Base-by-base conservation (phyloP, 2,797 vertebrate species). In the Anomalospiza imberbis region DNA sequence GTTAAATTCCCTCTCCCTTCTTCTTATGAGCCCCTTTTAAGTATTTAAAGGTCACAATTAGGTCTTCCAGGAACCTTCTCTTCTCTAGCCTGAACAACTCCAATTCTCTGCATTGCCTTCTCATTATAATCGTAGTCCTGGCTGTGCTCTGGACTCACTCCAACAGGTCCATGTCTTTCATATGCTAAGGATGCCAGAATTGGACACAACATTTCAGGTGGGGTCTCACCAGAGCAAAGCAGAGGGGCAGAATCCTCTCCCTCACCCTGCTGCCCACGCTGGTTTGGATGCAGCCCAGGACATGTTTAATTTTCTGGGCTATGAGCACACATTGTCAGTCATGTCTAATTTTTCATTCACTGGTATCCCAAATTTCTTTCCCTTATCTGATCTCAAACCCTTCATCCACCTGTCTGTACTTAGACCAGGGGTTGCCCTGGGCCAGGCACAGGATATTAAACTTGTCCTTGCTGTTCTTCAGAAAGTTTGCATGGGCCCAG, bases 251-350 rank as follows among this genome's bases (percentile, higher is more conserved):
- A 70, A 65, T 65, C 12, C 7, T 5, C 13, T 76, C 10, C 6
- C 18, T 40, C 7, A 1, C 9, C 12, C 6, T 26, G 8, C 31
- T 80, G 17, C 4, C 19, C 18, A 25, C 0, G 0, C 5, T 60
- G 28, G 9, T 68, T 85, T 58, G 34, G 8, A n/a, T 73, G 18
- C 22, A 68, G 19, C 19, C 25, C 25, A 36, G 50, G 22, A 20
- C 7, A 40, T 1, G 0, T 1, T 15, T 57, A n/a, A 7, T 19
- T 40, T 60, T 60, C 22, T 40, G 60, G 17, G 10, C 25, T 72
- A 9, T 25, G 29, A 47, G 11, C 5, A 8, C 13, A 9, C 10
- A 5, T 53, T 65, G 5, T 18, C 2, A 22, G 11, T 29, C 17
- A 36, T 25, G 22, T 54, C 17, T 38, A 48, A 38, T 13, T 47